These are phyloP conservation scores for Mycetomoellerius zeteki DNA, from an alignment of 1,140 invertebrate genomes.

Conservation along the genomic window DNA sequence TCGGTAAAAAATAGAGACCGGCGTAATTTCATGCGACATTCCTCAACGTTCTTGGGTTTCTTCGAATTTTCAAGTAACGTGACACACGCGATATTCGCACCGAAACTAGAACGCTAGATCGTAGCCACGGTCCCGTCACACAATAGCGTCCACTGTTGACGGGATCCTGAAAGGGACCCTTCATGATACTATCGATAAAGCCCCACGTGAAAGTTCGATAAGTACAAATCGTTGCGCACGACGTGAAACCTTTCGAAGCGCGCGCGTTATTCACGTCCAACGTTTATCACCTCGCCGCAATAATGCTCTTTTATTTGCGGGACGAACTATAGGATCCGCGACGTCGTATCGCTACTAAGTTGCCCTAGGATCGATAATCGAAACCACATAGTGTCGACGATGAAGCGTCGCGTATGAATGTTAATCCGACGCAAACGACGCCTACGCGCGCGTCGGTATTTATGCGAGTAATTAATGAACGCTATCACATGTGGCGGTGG, in stretches of 20 bases:
- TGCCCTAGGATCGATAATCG: conserved; percentile 32
- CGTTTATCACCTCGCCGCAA: conserved; percentile 43
- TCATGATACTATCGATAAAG: conserved; percentile 58
- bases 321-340: conserved; percentile 9
- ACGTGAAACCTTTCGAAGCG: conserved; percentile 28
- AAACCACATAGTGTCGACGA: not conserved
- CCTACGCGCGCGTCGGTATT: conserved; percentile 35
- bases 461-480: conserved; percentile 58
- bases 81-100: conserved; percentile 12
- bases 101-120: conserved; percentile 49
- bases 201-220: conserved; percentile 48
- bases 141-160: conserved; percentile 54
- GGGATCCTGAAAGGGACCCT: conserved; percentile 34
- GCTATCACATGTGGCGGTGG: conserved; percentile 20
- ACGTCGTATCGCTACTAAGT: not conserved
- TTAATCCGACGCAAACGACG: conserved; percentile 40
- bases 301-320: conserved; percentile 45
- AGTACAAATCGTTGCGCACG: conserved; percentile 39
- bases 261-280: conserved; percentile 21
- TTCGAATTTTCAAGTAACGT: conserved; percentile 13
- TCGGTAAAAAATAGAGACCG: not conserved
- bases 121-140: not conserved
- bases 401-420: conserved; percentile 40
- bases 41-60: not conserved
- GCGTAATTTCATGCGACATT: conserved; percentile 29